These are phyloP conservation scores for Oncorhynchus nerka DNA, from an alignment of 2,113 vertebrate genomes.

Conservation along the genomic window DNA sequence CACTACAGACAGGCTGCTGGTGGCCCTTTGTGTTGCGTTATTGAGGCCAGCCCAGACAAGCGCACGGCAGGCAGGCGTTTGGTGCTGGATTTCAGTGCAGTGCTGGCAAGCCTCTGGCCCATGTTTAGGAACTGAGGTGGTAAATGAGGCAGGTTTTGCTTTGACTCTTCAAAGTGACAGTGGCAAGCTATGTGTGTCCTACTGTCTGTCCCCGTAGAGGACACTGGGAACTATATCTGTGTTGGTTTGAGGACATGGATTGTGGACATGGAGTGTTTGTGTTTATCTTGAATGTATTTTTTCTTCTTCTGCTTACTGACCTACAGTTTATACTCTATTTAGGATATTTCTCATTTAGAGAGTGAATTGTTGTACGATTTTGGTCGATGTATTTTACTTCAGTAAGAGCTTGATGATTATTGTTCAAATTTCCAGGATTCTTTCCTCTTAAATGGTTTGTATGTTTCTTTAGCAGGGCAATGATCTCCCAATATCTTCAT, in stretches of 20 bases:
- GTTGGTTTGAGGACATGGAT: not conserved
- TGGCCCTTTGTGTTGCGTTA: no score
- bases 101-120: conserved; percentile 46
- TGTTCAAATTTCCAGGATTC: not conserved
- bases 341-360: no score
- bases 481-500: not conserved
- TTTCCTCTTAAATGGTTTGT: not conserved
- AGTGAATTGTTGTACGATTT: not conserved
- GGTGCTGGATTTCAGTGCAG: conserved; percentile 39
- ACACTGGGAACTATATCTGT: not conserved
- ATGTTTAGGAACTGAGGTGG: conserved; percentile 43
- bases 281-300: not conserved
- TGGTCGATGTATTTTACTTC: not conserved
- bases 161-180: conserved; percentile 53
- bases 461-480: conserved; percentile 4
- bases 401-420: not conserved
- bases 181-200: conserved; percentile 27
- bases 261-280: not conserved
- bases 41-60: no score
- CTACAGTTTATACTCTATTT: no score
- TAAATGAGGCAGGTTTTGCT: conserved; percentile 55
- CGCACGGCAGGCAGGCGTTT: conserved; percentile 13
- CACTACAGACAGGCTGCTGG: no score
- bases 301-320: no score
- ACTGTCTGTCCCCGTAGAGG: conserved; percentile 50